Base-by-base conservation (phyloP, 92 coral and sea anemone genomes). In the Phymanthus crucifer region DNA sequence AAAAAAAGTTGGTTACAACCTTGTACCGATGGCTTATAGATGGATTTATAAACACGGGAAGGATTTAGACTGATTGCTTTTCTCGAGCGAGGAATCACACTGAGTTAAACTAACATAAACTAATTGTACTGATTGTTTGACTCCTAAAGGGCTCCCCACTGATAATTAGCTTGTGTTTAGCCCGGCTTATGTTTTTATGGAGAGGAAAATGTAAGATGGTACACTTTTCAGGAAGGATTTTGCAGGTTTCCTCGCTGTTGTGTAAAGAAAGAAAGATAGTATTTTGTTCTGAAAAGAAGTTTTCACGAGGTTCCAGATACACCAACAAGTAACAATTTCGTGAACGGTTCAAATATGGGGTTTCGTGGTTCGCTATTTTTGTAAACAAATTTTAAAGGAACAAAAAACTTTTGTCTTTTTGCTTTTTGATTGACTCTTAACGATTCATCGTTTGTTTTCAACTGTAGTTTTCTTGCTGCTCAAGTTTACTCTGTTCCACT, bases 141-240 rank as follows among this genome's bases (percentile, higher is more conserved):
- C 36, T 16, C n/a, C n/a, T 36, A 58, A 64, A 77, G 64, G 68
- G 81, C 72, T 38, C 81, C 81, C 81, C 54, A 64, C 81, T 21
- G 81, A 2, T 69, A 38, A 69, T 69, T 69, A 69, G 26, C 19
- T 66, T 13, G 33, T 35, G 11, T 66, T 69, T 34, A 69, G 73
- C 21, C 36, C 68, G 33, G 33, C 14, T 61, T 61, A 8, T 8
- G n/a, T n/a, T 21, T 24, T 21, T 21, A 3, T 2, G 64, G 6
- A 54, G n/a, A 21, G 27, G 27, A 21, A 19, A 10, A 1, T 11
- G 13, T n/a, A 12, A 34, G n/a, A 27, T 61, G 68, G 68, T 34
- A 17, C 11, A n/a, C 11, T 11, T 12, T 61, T 61, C 33, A 11
- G 34, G 10, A 61, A 19, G 34, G 29, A 24, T 61, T 61, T 12